Percentiles rank a stretch among this genome's conserved stretches.
These are phyloP conservation scores for Drosophila repletoides DNA, from an alignment of 1,140 invertebrate genomes.

Conservation along the genomic window DNA sequence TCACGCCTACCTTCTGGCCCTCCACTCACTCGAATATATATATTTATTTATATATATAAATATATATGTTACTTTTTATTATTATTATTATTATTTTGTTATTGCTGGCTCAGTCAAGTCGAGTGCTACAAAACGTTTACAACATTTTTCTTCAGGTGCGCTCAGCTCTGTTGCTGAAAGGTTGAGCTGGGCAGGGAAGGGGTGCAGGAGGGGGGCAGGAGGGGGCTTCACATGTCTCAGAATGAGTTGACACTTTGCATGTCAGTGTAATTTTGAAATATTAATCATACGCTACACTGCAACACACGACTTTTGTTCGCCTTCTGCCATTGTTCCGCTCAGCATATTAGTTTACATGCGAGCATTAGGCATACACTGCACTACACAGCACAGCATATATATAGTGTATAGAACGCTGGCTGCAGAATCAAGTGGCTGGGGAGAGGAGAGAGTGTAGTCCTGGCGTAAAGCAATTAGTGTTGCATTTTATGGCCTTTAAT, in stretches of 20 bases:
- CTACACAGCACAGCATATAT: not conserved
- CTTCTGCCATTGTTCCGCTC: conserved; percentile 51
- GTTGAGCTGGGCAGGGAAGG: not conserved
- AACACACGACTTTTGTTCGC: not conserved
- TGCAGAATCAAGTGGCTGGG: conserved; percentile 56
- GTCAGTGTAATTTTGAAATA: conserved; percentile 80
- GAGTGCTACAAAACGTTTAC: conserved; percentile 77
- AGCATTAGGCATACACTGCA: conserved; percentile 56
- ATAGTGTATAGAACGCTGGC: conserved; percentile 37
- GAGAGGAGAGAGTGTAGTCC: not conserved
- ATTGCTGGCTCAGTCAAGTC: conserved; percentile 33
- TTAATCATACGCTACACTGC: conserved; percentile 69
- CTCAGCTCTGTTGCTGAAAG: conserved; percentile 55
- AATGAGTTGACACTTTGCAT: conserved; percentile 80
- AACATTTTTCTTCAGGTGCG: conserved; percentile 62
- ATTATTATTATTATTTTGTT: conserved; percentile 4
- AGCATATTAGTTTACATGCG: conserved; percentile 68
- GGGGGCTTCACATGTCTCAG: conserved; percentile 47
- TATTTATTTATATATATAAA: not conserved
- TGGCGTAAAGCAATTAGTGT: conserved; percentile 78
- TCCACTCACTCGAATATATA: not conserved
- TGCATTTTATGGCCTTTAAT: conserved; percentile 80
- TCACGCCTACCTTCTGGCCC: conserved; percentile 60
- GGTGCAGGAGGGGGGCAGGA: conserved; percentile 16
- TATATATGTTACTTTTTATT: conserved; percentile 7